Base-by-base conservation (phyloP, 1,140 invertebrate genomes). In the Leptopilina boulardi region DNA sequence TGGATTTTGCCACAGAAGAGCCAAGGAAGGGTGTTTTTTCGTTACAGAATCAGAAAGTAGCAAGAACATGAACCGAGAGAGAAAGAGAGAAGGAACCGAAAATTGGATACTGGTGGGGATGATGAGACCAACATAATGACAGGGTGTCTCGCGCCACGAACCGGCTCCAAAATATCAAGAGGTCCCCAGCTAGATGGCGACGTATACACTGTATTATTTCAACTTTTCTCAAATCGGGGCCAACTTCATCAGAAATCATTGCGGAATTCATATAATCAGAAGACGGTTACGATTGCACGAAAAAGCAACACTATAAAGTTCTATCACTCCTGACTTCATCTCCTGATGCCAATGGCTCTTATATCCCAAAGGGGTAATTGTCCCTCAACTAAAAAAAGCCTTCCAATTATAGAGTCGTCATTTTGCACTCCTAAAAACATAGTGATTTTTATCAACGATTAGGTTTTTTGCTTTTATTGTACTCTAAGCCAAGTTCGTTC, bases 121-220 rank as follows among this genome's bases (percentile, higher is more conserved):
- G 83, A 87, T 86, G 85, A 82, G 82, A 88, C 87, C 87, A 86
- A 83, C 85, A 88, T 89, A 89, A 89, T 89, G 86, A 89, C 87
- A 89, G 87, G 88, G 87, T 89, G 87, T 83, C 77, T 83, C 84
- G 82, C 87, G 86, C 88, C 86, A 89, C 88, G 88, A 89, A 89
- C 88, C 86, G 80, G 85, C 86, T 86, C 84, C 80, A 79, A 79
- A 83, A 83, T 82, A 80, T 76, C 70, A 81, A 79, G 73, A 80
- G 81, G 77, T 80, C 82, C 82, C 84, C 75, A 83, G 83, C 85
- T 87, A 88, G 82, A 82, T 88, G 80, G 83, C 84, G 84, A 87
- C 86, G 87, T 38, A 38, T 38, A 38, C 9, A 38, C 87, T 87
- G 85, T 87, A 88, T 89, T 89, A 89, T 89, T 89, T 89, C 82